Evolutionary conservation across 2,888 invertebrate species (phyloP).

Genomic region (Zaprionus lineosus): DNA sequence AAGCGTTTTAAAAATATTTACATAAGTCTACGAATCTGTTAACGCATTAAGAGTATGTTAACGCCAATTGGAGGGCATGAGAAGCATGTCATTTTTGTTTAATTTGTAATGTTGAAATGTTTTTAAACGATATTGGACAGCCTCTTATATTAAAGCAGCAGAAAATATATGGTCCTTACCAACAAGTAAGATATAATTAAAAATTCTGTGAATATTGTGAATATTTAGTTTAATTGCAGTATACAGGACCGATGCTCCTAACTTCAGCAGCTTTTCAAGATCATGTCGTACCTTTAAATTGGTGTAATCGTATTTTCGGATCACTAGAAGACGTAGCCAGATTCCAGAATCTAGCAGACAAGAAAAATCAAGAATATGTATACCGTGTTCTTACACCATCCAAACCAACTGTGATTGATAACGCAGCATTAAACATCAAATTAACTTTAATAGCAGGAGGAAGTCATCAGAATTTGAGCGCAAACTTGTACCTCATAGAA

Average conservation of each 20-base stretch:
- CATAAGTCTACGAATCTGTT: too few species aligned
- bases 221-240: conserved; percentile 18
- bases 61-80: too few species aligned
- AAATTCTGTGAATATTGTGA: not conserved
- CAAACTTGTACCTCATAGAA: conserved; percentile 39
- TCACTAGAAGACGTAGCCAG: conserved; percentile 32
- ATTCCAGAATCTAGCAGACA: not conserved
- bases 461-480: not conserved
- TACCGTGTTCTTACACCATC: conserved; percentile 24
- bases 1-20: too few species aligned
- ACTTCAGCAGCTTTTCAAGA: conserved; percentile 49
- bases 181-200: conserved; percentile 26
- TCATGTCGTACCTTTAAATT: conserved; percentile 29
- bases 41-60: too few species aligned
- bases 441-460: conserved; percentile 41
- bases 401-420: conserved; percentile 12
- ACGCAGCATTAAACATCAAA: not conserved
- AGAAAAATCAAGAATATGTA: not conserved
- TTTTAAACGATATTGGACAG: conserved; percentile 58
- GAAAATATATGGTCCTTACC: conserved; percentile 38
- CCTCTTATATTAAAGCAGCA: conserved; percentile 41
- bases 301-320: conserved; percentile 41
- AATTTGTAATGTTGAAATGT: too few species aligned
- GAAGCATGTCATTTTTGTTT: too few species aligned
- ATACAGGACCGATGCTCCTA: conserved; percentile 48